Evolutionary conservation across 2,797 vertebrate species (phyloP).

Genomic region (Poeciliopsis infans): DNA sequence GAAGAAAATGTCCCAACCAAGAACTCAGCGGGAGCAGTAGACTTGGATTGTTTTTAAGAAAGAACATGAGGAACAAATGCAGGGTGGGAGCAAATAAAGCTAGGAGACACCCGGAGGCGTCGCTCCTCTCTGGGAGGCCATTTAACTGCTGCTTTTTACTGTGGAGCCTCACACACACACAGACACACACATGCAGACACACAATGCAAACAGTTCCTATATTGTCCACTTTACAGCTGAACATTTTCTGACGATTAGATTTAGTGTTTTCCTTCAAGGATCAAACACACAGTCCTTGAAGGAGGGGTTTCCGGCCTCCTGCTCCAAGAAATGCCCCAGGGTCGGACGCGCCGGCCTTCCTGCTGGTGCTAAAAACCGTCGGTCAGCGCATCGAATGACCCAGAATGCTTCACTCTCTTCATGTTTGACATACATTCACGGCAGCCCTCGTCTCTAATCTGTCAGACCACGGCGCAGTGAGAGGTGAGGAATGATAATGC

Average conservation of each 20-base stretch:
- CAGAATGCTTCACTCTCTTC: slow-evolving; percentile 38
- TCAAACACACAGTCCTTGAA: not conserved
- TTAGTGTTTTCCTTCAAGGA: slow-evolving; percentile 51
- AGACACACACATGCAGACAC: not conserved
- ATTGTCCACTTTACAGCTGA: slow-evolving; percentile 43
- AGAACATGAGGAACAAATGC: slow-evolving; percentile 12
- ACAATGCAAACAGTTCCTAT: slow-evolving; percentile 46
- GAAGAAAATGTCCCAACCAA: slow-evolving; percentile 19
- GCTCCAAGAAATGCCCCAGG: not conserved
- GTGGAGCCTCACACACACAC: slow-evolving; percentile 1
- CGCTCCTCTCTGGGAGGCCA: slow-evolving; percentile 36
- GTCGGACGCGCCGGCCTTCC: slow-evolving; percentile 6
- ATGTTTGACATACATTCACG: slow-evolving; percentile 41
- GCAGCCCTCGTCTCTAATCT: slow-evolving; percentile 47
- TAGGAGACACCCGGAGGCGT: slow-evolving; percentile 33
- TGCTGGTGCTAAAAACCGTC: slow-evolving; percentile 47
- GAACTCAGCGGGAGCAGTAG: slow-evolving; percentile 24
- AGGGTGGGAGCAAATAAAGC: slow-evolving; percentile 14
- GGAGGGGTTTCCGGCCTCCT: not conserved
- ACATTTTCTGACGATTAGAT: slow-evolving; percentile 53
- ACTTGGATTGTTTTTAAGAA: slow-evolving; percentile 16
- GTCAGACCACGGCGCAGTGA: slow-evolving; percentile 16
- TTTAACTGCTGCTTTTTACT: slow-evolving; percentile 30
- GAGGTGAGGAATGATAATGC: slow-evolving; percentile 29
- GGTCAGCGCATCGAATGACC: slow-evolving; percentile 49